Base-by-base conservation (phyloP, 2,888 invertebrate species). In the Zeuzera pyrina region DNA sequence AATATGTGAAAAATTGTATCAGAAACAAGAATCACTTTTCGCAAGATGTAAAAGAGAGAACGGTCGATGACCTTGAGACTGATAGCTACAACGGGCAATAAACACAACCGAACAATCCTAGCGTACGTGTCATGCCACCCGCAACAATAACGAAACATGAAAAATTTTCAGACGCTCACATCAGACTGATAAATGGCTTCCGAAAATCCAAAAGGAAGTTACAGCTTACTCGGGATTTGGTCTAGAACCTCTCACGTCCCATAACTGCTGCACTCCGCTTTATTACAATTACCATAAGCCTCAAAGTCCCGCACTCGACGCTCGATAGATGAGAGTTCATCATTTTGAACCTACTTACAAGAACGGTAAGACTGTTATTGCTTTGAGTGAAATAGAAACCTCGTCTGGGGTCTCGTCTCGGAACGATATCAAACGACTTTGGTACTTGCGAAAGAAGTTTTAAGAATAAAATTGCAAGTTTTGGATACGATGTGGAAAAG, bases 171-270 rank as follows among this genome's bases (percentile, higher is more conserved):
- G 81, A 78, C 83, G 74, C 78, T 61, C 76, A 72, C 81, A 81
- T 81, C 81, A 81, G 79, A 83, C 84, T 84, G 84, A 84, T 84
- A 84, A 84, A 84, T 84, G 84, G 83, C 84, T 84, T 84, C 84
- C 84, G 81, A 84, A 84, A 84, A 84, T 84, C 84, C 84, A 83
- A 84, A 84, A 84, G 84, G 84, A 84, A 84, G 84, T 84, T 83
- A 84, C 83, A 84, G 84, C 84, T 84, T 84, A 84, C 74, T 78
- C 66, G 79, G 84, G 84, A 84, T 84, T 84, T 84, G 78, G 83
- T 81, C 83, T 81, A 81, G 83, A 83, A 79, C 81, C 83, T 83
- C 83, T 81, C 81, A 81, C 81, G 81, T 81, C 71, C 79, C 81
- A 81, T 83, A 83, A 83, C 81, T 81, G 81, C 78, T 78, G 83